phyloP scores from a whole-genome alignment of 1,140 invertebrate species.

The Bombus superbus region DNA sequence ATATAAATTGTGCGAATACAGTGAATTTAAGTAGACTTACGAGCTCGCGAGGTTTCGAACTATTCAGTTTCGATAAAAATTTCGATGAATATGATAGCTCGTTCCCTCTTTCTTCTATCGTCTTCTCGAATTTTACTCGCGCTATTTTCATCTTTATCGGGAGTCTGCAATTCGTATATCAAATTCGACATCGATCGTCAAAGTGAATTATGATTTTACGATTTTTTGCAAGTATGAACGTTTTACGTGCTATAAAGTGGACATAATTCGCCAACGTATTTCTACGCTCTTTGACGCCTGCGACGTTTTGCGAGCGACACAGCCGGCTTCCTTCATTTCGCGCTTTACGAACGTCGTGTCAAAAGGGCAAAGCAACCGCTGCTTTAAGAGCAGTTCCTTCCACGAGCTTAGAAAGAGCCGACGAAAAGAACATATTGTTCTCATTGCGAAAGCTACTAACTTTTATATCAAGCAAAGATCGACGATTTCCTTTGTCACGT shows the following conservation, averaged over 20 bases:
- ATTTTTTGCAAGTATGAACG: constrained; percentile 9
- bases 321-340: constrained; percentile 32
- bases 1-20: neutral
- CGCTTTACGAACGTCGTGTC: constrained; percentile 41
- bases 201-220: constrained; percentile 35
- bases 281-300: neutral
- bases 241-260: constrained; percentile 30
- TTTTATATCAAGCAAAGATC: constrained; percentile 6
- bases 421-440: constrained; percentile 29
- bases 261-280: constrained; percentile 36
- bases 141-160: neutral
- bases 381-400: neutral
- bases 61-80: neutral
- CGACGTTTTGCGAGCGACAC: constrained; percentile 47
- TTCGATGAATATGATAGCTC: neutral
- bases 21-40: neutral
- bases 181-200: constrained; percentile 11
- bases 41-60: neutral
- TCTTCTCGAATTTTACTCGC: neutral
- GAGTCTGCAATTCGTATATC: neutral
- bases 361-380: constrained; percentile 31
- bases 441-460: constrained; percentile 3
- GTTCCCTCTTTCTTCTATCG: neutral
- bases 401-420: neutral
- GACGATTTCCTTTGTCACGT: constrained; percentile 36